These are phyloP conservation scores for Crematogaster levior DNA, from an alignment of 2,888 invertebrate species.

Conservation along the genomic window DNA sequence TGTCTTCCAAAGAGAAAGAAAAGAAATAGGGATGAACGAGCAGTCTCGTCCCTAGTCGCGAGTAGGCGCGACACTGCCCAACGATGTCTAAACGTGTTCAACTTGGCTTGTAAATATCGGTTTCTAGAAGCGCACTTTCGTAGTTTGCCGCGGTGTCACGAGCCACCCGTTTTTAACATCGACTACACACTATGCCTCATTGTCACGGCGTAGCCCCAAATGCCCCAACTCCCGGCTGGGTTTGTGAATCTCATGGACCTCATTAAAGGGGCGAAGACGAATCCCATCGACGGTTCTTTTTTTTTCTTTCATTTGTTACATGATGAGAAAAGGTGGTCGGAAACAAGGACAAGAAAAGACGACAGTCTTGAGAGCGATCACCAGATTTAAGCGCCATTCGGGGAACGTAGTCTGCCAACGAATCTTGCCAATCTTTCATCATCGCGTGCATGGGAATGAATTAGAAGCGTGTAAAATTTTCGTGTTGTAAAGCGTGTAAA, in stretches of 20 bases:
- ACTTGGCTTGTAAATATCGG: constrained; percentile 84
- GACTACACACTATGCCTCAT: constrained; percentile 76
- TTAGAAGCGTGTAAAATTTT: constrained; percentile 23
- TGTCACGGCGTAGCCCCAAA: constrained; percentile 77
- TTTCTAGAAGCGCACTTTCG: constrained; percentile 75
- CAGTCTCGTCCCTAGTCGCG: constrained; percentile 65
- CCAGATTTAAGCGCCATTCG: not conserved
- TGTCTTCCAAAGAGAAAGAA: constrained; percentile 88
- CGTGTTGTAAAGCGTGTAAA: constrained; percentile 29
- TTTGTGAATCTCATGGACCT: constrained; percentile 83
- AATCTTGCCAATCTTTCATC: not conserved
- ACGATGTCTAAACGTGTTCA: constrained; percentile 36
- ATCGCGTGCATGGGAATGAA: constrained; percentile 37
- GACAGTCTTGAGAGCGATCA: not conserved
- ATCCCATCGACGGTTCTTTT: constrained; percentile 72
- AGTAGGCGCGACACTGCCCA: constrained; percentile 46
- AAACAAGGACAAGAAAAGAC: too few relatives aligned
- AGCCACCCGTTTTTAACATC: constrained; percentile 79
- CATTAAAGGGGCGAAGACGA: constrained; percentile 84
- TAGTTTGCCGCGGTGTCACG: constrained; percentile 79
- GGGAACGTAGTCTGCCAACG: not conserved
- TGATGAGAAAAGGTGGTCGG: constrained; percentile 2
- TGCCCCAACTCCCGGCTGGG: constrained; percentile 83
- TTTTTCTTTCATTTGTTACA: constrained; percentile 1
- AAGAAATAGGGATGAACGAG: constrained; percentile 50